phyloP scores from a whole-genome alignment of 2,797 vertebrate species.

The Poeciliopsis gracilis region DNA sequence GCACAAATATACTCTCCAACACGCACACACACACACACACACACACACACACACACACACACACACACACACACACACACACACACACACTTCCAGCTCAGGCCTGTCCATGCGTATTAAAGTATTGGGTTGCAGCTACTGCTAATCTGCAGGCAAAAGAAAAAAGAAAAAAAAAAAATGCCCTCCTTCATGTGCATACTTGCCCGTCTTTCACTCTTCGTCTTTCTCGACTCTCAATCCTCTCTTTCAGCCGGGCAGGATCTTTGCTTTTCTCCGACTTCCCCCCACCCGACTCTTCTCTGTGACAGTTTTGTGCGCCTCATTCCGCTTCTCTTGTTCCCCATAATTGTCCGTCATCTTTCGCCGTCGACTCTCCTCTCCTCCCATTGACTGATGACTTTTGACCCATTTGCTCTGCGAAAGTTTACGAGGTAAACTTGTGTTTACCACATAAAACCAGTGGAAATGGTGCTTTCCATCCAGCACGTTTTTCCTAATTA shows the following conservation, averaged over 20 bases:
- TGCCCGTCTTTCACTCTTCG: conserved; percentile 53
- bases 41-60: conserved; percentile 32
- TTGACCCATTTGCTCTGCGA: background rate
- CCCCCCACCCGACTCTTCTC: conserved; percentile 38
- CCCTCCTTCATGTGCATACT: conserved; percentile 72
- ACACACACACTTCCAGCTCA: conserved; percentile 36
- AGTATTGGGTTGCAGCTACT: conserved; percentile 73
- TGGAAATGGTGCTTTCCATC: background rate
- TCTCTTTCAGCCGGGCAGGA: conserved; percentile 30
- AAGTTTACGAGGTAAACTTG: background rate
- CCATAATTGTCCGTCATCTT: conserved; percentile 46
- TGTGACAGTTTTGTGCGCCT: conserved; percentile 34
- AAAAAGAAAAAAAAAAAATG: conserved; percentile 22
- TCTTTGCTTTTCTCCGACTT: conserved; percentile 14
- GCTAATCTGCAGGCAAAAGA: conserved; percentile 66
- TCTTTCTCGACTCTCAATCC: conserved; percentile 32
- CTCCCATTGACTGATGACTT: conserved; percentile 22
- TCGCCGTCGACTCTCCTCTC: background rate
- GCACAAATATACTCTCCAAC: conserved; percentile 17
- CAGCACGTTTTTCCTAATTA: background rate
- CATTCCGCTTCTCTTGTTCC: conserved; percentile 57
- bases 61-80: conserved; percentile 34
- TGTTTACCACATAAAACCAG: background rate
- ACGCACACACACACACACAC: conserved; percentile 31
- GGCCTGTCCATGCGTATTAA: conserved; percentile 72